Base-by-base conservation (phyloP, 2,113 vertebrate species). In the Thamnophis sirtalis region DNA sequence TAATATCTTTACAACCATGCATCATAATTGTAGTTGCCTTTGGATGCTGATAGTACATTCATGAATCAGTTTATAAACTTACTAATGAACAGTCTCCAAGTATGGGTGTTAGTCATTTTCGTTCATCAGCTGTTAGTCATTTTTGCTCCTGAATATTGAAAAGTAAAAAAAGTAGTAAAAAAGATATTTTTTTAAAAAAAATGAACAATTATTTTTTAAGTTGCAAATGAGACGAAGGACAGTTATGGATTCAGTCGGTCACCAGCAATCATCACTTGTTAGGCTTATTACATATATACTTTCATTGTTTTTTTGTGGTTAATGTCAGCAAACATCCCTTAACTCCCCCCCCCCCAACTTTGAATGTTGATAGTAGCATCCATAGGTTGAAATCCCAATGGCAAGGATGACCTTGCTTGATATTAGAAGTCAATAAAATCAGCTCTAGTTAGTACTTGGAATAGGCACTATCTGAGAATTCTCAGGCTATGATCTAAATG, bases 31-130 rank as follows among this genome's bases (percentile, higher is more conserved):
- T 89, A 6, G 51, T 5, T 73, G 89, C 90, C 5, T 49, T 38
- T 38, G 50, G 58, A 1, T 55, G 80, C 58, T 92, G 93, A 86
- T 33, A 53, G 93, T 94, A 93, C 92, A 94, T 94, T 93, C 89
- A 94, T 94, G 92, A 93, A 94, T 93, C 92, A 90, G 90, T 94
- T 94, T 91, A 91, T 91, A 91, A 93, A 91, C 73, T 94, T 91
- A 90, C 89, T 94, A 88, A 95, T 93, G 94, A 96, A 93, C 93
- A 93, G 51, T 58, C 43, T n/a, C 85, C 48, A 49, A 86, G 48
- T 51, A 87, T 80, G 87, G 68, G 93, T 95, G 90, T 93, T 93
- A 94, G 94, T 93, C 91, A 94, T 95, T 94, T 92, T 9, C 91
- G 91, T 68, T 93, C 90, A 80, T 17, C 33, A 86, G 68, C 93